Base-by-base conservation (phyloP, 2,888 invertebrate genomes). In the Epinotia bilunana region DNA sequence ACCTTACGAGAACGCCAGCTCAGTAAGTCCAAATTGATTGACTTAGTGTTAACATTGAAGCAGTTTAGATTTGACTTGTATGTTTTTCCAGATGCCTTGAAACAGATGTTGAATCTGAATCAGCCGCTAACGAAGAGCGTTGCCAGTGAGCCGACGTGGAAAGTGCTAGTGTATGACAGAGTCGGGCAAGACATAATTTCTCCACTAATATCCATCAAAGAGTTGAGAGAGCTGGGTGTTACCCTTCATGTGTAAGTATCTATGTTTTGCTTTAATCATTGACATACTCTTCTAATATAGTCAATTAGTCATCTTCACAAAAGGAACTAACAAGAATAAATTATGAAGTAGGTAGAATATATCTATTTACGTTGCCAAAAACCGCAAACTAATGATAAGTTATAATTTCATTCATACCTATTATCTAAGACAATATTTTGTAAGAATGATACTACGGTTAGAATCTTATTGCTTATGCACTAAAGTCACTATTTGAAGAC, bases 101-200 rank as follows among this genome's bases (percentile, higher is more conserved):
- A 97, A 94, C 98, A 98, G 93, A 99, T 99, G 99, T 95, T 99
- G 76, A 99, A 99, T 94, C 95, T 99, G 75, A 99, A 99, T 91
- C 96, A 97, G 82, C 96, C 97, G 53, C 94, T 96, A 78, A 96
- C 96, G 3, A 98, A 97, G 89, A 95, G 96, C 76, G 95, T 96
- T 64, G 95, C 97, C 12, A 95, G 96, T 55, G 98, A 99, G 91
- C 99, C 99, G 33, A 97, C 97, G 16, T 99, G 99, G 99, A 99
- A 99, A 95, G 96, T 99, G 75, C 94, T 99, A 77, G 96, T 99
- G 78, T 99, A 99, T 87, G 99, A 99, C 89, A 96, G 98, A 83
- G 96, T 97, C 81, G 99, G 99, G 4, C 99, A 99, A 93, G 99
- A 99, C 88, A 99, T 99, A 68, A 99, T 99, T 83, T 99, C 99